Evolutionary conservation across 2,888 invertebrate species (phyloP), one percentile per base, ranked within the genome.

Genomic region (Drosophila niveifrons): DNA sequence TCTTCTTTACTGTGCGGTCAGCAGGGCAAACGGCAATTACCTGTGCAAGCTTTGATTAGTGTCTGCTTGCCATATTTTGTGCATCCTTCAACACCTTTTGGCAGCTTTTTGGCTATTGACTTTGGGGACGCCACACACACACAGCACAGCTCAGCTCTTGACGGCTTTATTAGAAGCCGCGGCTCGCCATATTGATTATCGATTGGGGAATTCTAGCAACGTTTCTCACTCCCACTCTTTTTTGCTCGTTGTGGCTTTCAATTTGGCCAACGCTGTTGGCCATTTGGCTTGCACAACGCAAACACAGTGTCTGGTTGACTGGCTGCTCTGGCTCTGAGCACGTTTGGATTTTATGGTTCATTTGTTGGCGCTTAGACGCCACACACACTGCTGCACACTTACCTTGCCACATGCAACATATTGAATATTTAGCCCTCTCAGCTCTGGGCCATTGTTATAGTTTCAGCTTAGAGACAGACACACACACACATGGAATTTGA

Each of bases 131-230:
- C 55, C 18, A 52, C 58, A 61, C 57, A n/a, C n/a, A n/a, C n/a
- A n/a, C n/a, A n/a, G n/a, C n/a, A n/a, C n/a, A n/a, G n/a, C n/a
- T n/a, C n/a, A 31, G 53, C 11, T 28, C 69, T 84, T 85, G 80
- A 88, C 65, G 83, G 86, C 88, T 83, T 83, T 83, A 83, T 83
- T 88, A 87, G 68, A 73, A 64, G 63, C 55, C 82, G 75, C 78
- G 88, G 83, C 82, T 85, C 88, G 82, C 84, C 88, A 84, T 92
- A 92, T 91, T 91, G 92, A 91, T 92, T 91, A 92, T 91, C 91
- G 90, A 92, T 91, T 91, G 91, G 92, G 91, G 91, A 91, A 90
- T 91, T 89, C 70, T 56, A 55, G 73, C 61, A 61, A 63, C 66
- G 73, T 8, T 7, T 29, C 55, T 44, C 29, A 7, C 17, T 31